These are phyloP conservation scores for Noctua janthe DNA, from an alignment of 2,888 invertebrate genomes.

Conservation along the genomic window DNA sequence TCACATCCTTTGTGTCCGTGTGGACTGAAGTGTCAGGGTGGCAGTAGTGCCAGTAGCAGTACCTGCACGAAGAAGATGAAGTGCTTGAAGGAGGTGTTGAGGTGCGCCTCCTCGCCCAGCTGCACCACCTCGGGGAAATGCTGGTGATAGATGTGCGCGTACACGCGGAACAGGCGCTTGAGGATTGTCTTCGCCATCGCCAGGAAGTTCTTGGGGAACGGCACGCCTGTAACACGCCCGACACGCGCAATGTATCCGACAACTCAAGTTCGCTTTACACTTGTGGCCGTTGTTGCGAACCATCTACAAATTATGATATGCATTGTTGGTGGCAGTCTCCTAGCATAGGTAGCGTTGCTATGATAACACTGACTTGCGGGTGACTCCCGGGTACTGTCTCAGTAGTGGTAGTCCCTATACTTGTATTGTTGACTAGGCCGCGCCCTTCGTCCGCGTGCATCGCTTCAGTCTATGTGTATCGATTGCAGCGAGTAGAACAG, in stretches of 20 bases:
- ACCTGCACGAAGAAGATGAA: constrained; percentile 99
- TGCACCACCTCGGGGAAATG: constrained; percentile 99
- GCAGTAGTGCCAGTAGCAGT: background rate
- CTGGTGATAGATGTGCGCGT: constrained; percentile 99
- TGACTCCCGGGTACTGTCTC: background rate
- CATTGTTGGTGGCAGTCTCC: background rate
- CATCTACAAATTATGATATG: background rate
- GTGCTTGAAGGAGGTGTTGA: constrained; percentile 99
- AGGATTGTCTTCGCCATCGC: constrained; percentile 99
- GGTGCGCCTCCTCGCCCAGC: constrained; percentile 99
- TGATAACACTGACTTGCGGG: background rate
- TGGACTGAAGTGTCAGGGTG: background rate
- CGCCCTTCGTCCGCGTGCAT: no score
- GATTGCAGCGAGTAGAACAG: background rate
- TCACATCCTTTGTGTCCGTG: background rate
- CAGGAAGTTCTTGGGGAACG: constrained; percentile 99
- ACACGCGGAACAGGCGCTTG: constrained; percentile 99
- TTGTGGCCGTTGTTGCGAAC: background rate
- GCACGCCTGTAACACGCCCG: constrained; percentile 92
- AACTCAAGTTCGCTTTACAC: background rate
- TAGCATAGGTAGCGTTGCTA: no score
- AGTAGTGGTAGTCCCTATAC: background rate
- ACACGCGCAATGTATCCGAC: background rate
- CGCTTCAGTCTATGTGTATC: no score
- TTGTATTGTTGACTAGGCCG: background rate